Base-by-base conservation (phyloP, 2,113 vertebrate genomes). In the Podilymbus podiceps region DNA sequence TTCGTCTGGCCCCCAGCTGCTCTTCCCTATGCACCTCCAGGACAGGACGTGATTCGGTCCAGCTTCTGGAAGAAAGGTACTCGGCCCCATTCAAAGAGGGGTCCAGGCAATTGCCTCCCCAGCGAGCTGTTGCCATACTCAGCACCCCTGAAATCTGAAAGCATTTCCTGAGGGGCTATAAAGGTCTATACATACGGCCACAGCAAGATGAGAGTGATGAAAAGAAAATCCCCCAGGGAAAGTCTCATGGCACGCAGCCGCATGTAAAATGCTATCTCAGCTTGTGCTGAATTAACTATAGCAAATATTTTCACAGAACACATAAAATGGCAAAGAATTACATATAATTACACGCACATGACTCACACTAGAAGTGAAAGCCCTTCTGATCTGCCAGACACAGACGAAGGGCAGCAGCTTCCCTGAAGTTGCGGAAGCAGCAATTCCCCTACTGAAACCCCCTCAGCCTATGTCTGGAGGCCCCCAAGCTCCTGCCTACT, bases 171-270 rank as follows among this genome's bases (percentile, higher is more conserved):
- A n/a, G 66, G 81, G 24, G 24, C 38, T 28, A 15, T 15, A 30
- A 24, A 44, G 38, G 8, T 44, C 81, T 24, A 2, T 19, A 9
- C 2, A 0, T 5, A 16, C 4, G 2, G 24, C 35, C 67, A n/a
- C 80, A n/a, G 80, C 15, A 18, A 19, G 67, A 12, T 5, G 67
- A 59, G 15, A 12, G 30, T 18, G 35, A 14, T 8, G 4, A 30
- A 7, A n/a, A 46, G 67, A 50, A 40, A n/a, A n/a, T 28, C 35
- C 67, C 38, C 7, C 5, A 18, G 19, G 56, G 67, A 12, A 30
- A 15, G 38, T 20, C 46, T 62, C 12, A 4, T 9, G 35, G 67
- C 47, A 44, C 12, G 42, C 80, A 28, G 55, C 28, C 55, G 1
- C 56, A 19, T 19, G 12, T 30, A 58, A 52, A 44, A 30, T 10